These are phyloP conservation scores for Podarcis cretensis DNA, from an alignment of 2,113 vertebrate genomes.

Conservation along the genomic window DNA sequence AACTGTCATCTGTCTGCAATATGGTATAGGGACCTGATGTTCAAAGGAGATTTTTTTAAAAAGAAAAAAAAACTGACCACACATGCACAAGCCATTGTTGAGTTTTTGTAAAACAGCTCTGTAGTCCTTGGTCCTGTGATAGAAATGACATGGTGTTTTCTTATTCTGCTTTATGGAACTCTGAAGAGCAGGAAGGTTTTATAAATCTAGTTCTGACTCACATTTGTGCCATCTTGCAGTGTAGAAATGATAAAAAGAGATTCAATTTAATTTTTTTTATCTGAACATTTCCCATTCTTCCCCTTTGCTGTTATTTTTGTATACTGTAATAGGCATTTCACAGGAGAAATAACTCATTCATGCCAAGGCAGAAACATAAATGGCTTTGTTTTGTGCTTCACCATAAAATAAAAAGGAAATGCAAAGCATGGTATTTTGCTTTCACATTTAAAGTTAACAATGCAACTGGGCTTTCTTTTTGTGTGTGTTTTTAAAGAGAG, in stretches of 20 bases:
- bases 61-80: neutral
- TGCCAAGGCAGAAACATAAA: neutral
- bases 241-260: conserved; percentile 12
- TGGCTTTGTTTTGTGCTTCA: conserved; percentile 4
- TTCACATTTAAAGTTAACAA: neutral
- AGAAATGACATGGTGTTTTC: neutral
- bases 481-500: neutral
- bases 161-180: neutral
- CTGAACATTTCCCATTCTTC: neutral
- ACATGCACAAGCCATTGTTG: neutral
- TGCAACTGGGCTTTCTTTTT: neutral
- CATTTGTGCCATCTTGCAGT: neutral
- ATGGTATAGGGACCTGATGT: neutral
- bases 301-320: neutral
- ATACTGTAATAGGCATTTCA: conserved; percentile 1
- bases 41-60: neutral
- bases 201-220: neutral
- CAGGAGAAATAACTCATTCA: neutral
- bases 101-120: neutral
- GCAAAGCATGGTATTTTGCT: neutral
- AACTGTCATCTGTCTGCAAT: neutral
- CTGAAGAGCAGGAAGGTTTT: neutral
- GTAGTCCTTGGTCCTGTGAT: neutral
- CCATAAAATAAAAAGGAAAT: conserved; percentile 2
- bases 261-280: conserved; percentile 10